Evolutionary conservation across 2,888 invertebrate species (phyloP).

Genomic region (Nasonia oneida): DNA sequence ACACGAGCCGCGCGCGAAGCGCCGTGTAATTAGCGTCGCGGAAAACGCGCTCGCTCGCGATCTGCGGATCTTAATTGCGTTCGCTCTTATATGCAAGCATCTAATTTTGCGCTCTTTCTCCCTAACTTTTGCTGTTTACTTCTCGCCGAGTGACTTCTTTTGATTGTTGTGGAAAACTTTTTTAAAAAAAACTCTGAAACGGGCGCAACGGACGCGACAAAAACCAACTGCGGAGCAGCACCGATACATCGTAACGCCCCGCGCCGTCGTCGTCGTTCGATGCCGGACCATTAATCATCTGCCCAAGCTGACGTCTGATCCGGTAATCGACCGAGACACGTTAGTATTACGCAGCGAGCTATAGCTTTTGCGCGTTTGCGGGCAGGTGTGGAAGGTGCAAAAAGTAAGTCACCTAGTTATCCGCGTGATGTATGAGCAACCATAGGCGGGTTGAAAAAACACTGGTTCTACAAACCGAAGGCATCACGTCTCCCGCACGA

Average conservation of each 20-base stretch:
- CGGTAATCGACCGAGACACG: constrained; percentile 64
- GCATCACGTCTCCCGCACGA: not conserved
- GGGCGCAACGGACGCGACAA: not conserved
- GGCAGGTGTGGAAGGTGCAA: not conserved
- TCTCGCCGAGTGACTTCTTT: constrained; percentile 6
- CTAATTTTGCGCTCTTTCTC: constrained; percentile 7
- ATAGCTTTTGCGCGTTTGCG: not conserved
- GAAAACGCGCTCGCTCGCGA: constrained; percentile 69
- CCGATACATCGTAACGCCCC: not conserved
- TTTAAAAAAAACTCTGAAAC: not conserved
- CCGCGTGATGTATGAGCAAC: not conserved
- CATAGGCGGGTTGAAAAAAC: not conserved
- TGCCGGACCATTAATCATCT: constrained; percentile 63
- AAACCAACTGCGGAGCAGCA: not conserved
- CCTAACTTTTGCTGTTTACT: constrained; percentile 7
- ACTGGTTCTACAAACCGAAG: not conserved
- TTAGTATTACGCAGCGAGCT: constrained; percentile 52
- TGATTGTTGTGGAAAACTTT: not conserved
- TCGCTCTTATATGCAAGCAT: not conserved
- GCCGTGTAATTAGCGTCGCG: constrained; percentile 71
- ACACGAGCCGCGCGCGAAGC: constrained; percentile 70
- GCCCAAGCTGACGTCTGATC: constrained; percentile 57
- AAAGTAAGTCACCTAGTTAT: constrained; percentile 7
- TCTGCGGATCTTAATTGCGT: constrained; percentile 68
- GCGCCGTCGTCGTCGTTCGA: not conserved